These are phyloP conservation scores for Eumacrocentrus americanus DNA, from an alignment of 2,888 invertebrate species.

Conservation along the genomic window DNA sequence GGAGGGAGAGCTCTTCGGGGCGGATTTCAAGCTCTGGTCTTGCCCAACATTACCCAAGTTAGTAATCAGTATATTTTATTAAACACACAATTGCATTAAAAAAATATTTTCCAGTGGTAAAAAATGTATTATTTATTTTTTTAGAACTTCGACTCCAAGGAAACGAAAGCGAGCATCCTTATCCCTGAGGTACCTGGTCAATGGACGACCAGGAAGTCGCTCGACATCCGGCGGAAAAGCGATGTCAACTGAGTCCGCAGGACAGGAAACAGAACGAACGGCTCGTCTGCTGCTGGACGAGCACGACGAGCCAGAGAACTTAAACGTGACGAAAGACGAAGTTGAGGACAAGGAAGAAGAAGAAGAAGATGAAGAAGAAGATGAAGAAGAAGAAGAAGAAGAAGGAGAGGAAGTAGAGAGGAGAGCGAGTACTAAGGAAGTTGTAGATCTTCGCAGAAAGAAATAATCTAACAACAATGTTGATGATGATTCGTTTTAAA, in stretches of 20 bases:
- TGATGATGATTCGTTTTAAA: slow-evolving; percentile 7
- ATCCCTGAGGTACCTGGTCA: slow-evolving; percentile 54
- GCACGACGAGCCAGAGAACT: slow-evolving; percentile 43
- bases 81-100: background rate
- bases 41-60: slow-evolving; percentile 61
- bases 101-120: background rate
- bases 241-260: slow-evolving; percentile 34
- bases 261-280: slow-evolving; percentile 35
- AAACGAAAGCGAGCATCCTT: slow-evolving; percentile 45
- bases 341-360: slow-evolving; percentile 33
- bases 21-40: slow-evolving; percentile 66
- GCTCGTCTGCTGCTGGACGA: slow-evolving; percentile 36
- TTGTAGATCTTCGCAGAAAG: slow-evolving; percentile 22
- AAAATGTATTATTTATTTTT: background rate
- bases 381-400: too few species aligned
- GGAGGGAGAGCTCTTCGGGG: slow-evolving; percentile 69
- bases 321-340: slow-evolving; percentile 39
- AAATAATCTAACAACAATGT: slow-evolving; percentile 32
- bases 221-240: slow-evolving; percentile 39
- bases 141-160: slow-evolving; percentile 29
- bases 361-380: slow-evolving; percentile 30
- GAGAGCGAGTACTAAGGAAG: slow-evolving; percentile 28
- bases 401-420: slow-evolving; percentile 34
- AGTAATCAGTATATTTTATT: background rate
- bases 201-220: slow-evolving; percentile 54